These are phyloP conservation scores for Lutjanus argentimaculatus DNA, from an alignment of 2,797 vertebrate genomes.

Conservation along the genomic window DNA sequence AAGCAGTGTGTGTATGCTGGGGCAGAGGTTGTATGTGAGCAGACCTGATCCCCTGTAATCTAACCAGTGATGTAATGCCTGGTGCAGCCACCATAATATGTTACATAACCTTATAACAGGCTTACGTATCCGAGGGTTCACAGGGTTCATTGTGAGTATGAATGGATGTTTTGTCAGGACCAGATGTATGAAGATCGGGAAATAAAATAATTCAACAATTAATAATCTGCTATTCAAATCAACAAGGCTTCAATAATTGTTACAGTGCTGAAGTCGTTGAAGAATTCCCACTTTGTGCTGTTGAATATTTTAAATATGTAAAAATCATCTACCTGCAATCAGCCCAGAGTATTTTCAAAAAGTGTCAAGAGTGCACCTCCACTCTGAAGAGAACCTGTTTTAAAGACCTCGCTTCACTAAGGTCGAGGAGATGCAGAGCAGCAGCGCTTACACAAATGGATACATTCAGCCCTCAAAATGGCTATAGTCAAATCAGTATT, in stretches of 20 bases:
- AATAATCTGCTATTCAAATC: conserved; percentile 19
- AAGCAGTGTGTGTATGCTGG: conserved; percentile 30
- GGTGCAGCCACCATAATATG: conserved; percentile 71
- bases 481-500: conserved; percentile 63
- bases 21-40: conserved; percentile 59
- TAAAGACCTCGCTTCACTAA: conserved; percentile 9
- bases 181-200: conserved; percentile 44
- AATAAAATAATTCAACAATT: conserved; percentile 38
- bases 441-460: conserved; percentile 52
- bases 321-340: conserved; percentile 17
- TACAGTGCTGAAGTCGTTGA: background rate
- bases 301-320: conserved; percentile 9
- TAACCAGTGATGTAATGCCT: conserved; percentile 78
- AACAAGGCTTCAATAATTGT: conserved; percentile 13
- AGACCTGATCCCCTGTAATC: conserved; percentile 78
- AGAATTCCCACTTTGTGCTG: background rate
- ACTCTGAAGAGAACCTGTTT: conserved; percentile 23
- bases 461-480: conserved; percentile 59
- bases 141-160: conserved; percentile 64
- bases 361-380: conserved; percentile 18
- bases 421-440: conserved; percentile 23
- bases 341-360: conserved; percentile 19
- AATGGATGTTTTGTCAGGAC: conserved; percentile 57
- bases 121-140: conserved; percentile 68
- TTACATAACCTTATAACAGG: conserved; percentile 80